A percentile compares a stretch with the other conserved stretches of the same genome.
These are phyloP conservation scores for Apeltes quadracus DNA, from an alignment of 2,113 vertebrate genomes.

Conservation along the genomic window DNA sequence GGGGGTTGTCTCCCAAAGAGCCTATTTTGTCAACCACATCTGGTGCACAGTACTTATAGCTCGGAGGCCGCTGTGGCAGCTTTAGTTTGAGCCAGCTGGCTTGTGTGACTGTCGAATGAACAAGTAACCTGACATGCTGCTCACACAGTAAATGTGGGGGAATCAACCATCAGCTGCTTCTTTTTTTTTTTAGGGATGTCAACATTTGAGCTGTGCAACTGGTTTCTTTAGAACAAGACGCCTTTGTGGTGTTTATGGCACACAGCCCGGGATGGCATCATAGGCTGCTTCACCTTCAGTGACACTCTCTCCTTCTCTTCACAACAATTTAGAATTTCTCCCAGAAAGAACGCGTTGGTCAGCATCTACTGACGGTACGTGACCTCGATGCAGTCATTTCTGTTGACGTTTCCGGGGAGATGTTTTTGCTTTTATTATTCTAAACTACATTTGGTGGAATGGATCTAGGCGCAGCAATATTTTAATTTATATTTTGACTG, in stretches of 20 bases:
- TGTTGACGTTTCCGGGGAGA: neutral
- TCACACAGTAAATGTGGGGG: too few relatives aligned
- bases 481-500: too few relatives aligned
- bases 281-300: too few relatives aligned
- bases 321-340: neutral
- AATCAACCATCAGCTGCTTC: too few relatives aligned
- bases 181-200: too few relatives aligned
- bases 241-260: too few relatives aligned
- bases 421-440: neutral
- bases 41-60: neutral
- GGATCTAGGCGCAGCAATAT: too few relatives aligned
- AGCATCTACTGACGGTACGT: neutral
- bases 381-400: neutral
- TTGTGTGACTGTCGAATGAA: too few relatives aligned
- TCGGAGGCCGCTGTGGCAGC: neutral
- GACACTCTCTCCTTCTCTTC: neutral
- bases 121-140: too few relatives aligned
- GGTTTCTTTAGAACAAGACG: too few relatives aligned
- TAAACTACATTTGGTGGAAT: neutral
- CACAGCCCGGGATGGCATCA: too few relatives aligned
- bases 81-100: neutral
- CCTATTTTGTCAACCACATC: neutral
- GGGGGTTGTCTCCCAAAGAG: neutral
- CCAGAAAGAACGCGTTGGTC: neutral
- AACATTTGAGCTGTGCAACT: too few relatives aligned